Evolutionary conservation across 2,888 invertebrate species (phyloP).

Genomic region (Netelia inedita): DNA sequence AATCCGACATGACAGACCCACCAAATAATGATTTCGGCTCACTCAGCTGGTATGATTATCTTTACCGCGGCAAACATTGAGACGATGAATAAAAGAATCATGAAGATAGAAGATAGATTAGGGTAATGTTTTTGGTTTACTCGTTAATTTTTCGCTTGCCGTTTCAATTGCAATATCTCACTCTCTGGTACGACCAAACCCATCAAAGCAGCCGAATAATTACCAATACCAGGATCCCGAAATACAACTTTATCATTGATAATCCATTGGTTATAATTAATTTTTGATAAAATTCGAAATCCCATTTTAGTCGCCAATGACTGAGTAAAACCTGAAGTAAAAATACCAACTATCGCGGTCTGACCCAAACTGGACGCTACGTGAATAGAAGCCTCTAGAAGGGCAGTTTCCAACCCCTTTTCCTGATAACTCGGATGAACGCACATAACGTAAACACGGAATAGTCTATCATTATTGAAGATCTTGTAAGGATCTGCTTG

Average conservation of each 20-base stretch:
- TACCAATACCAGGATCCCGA: conserved; percentile 86
- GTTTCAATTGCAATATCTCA: conserved; percentile 35
- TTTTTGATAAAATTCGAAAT: conserved; percentile 79
- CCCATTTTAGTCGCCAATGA: conserved; percentile 71
- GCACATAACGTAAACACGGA: conserved; percentile 77
- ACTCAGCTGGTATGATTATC: too few relatives aligned
- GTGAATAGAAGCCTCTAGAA: conserved; percentile 74
- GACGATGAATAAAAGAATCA: neutral
- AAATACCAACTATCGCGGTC: conserved; percentile 76
- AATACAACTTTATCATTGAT: conserved; percentile 85
- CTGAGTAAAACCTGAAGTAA: conserved; percentile 77
- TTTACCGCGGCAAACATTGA: too few relatives aligned
- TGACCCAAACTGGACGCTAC: conserved; percentile 73
- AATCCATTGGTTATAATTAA: conserved; percentile 85
- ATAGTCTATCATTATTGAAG: conserved; percentile 70
- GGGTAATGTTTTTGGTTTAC: conserved; percentile 12
- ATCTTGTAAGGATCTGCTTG: conserved; percentile 72
- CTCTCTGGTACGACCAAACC: conserved; percentile 67
- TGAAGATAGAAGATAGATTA: conserved; percentile 6
- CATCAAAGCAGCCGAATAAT: conserved; percentile 84
- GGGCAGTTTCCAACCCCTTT: conserved; percentile 72
- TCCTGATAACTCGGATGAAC: conserved; percentile 79
- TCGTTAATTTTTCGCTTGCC: conserved; percentile 40
- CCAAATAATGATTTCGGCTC: too few relatives aligned
- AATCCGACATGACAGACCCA: too few relatives aligned